Base-by-base conservation (phyloP, 2,888 invertebrate genomes). In the Fragum fragum region DNA sequence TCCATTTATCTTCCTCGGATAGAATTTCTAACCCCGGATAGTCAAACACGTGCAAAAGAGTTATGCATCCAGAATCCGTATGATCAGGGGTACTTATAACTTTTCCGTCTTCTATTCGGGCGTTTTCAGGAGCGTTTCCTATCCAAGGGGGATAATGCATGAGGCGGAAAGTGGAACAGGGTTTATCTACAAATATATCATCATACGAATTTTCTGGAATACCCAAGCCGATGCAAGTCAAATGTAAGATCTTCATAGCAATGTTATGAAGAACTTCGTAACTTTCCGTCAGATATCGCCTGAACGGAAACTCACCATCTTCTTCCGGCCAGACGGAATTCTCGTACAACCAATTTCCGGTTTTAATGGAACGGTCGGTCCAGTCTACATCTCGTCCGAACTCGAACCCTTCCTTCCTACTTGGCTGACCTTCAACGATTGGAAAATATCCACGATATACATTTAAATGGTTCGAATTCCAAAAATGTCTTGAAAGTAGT, bases 381-480 rank as follows among this genome's bases (percentile, higher is more conserved):
- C 78, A 70, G 18, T 73, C 73, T 2, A 86, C 66, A 23, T 85
- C 88, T 26, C 80, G 59, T 16, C 76, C 85, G 28, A 88, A 84
- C 69, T 90, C 90, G 68, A 88, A 90, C 0, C 89, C 89, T 76
- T 90, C 89, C 36, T 90, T 90, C 55, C 86, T 81, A 21, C 88
- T 88, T 23, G 83, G 82, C 69, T 86, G 86, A 0, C 78, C 87
- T 32, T 83, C 73, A 16, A 79, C 72, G 1, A 89, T 78, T 0
- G 90, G 90, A 69, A 90, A 90, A 76, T 88, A 90, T 18, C 90
- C 90, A 23, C 90, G 81, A 63, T 88, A 90, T 2, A 87, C 59
- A 69, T 89, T 89, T 14, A 61, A n/a, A 61, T 86, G 87, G 1
- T 81, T 73, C 0, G 84, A 73, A 63, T 89, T 90, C 87, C 88